Evolutionary conservation across 2,113 vertebrate species (phyloP).

Genomic region (Colaptes auratus): DNA sequence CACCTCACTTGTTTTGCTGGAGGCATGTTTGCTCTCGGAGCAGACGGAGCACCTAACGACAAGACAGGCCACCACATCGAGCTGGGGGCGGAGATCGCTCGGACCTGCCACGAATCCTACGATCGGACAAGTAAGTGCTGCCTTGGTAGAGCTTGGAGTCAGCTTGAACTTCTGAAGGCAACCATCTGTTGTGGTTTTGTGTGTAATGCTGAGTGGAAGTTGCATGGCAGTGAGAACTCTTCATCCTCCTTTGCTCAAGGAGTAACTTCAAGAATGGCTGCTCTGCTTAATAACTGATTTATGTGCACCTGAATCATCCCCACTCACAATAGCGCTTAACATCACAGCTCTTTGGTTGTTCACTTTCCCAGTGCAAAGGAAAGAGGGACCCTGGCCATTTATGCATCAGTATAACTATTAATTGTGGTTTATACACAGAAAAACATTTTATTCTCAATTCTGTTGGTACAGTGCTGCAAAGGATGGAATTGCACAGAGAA

Average conservation of each 20-base stretch:
- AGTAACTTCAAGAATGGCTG: neutral
- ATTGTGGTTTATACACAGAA: neutral
- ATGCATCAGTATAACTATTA: neutral
- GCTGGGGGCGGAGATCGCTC: slow-evolving; percentile 92
- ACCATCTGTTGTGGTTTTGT: neutral
- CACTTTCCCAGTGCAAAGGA: neutral
- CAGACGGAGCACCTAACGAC: slow-evolving; percentile 87
- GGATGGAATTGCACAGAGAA: neutral
- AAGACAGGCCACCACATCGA: slow-evolving; percentile 92
- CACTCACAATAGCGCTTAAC: neutral
- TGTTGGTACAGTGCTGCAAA: neutral
- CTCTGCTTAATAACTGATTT: neutral
- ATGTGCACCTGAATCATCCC: neutral
- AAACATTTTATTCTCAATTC: neutral
- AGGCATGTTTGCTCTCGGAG: slow-evolving; percentile 97
- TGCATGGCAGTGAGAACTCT: neutral
- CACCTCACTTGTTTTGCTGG: slow-evolving; percentile 97
- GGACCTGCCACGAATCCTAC: slow-evolving; percentile 97
- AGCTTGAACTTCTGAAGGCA: neutral
- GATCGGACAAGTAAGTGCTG: slow-evolving; percentile 86
- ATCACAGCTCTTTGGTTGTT: neutral
- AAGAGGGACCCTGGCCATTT: neutral
- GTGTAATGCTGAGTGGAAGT: neutral
- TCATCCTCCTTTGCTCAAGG: neutral
- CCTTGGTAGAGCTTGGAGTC: neutral